Evolutionary conservation across 2,888 invertebrate genomes (phyloP).

Genomic region (Hypercompe scribonia): DNA sequence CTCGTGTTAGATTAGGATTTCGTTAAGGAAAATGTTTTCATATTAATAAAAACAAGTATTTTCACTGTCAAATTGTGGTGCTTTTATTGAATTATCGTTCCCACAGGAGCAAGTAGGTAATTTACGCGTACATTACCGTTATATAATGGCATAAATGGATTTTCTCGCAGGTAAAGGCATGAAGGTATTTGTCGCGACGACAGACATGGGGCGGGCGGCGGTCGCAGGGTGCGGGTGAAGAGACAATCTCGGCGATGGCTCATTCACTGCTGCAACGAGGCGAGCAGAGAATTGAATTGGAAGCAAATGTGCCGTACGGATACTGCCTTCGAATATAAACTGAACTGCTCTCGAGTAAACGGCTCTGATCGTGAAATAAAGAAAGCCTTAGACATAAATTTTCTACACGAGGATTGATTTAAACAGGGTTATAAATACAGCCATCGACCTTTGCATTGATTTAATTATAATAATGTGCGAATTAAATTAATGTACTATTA

Average conservation of each 20-base stretch:
- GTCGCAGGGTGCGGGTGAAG: slow-evolving; percentile 55
- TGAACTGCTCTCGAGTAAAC: slow-evolving; percentile 71
- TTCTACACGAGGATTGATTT: slow-evolving; percentile 50
- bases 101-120: slow-evolving; percentile 53
- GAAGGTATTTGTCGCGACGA: slow-evolving; percentile 53
- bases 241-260: slow-evolving; percentile 82
- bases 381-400: slow-evolving; percentile 56
- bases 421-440: slow-evolving; percentile 45
- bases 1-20: slow-evolving; percentile 24
- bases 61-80: slow-evolving; percentile 37
- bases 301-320: slow-evolving; percentile 82
- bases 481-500: slow-evolving; percentile 31
- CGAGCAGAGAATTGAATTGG: slow-evolving; percentile 83
- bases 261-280: slow-evolving; percentile 82
- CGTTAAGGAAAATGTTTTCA: slow-evolving; percentile 30
- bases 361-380: slow-evolving; percentile 67
- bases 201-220: slow-evolving; percentile 19
- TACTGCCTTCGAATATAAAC: slow-evolving; percentile 79
- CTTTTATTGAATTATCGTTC: slow-evolving; percentile 49
- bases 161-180: slow-evolving; percentile 57
- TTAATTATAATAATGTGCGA: background rate
- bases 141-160: slow-evolving; percentile 57
- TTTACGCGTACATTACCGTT: slow-evolving; percentile 57
- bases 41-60: slow-evolving; percentile 33
- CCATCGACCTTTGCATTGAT: slow-evolving; percentile 16